phyloP scores from a whole-genome alignment of 2,888 invertebrate genomes.

The Scaptomyza caliginosa region DNA sequence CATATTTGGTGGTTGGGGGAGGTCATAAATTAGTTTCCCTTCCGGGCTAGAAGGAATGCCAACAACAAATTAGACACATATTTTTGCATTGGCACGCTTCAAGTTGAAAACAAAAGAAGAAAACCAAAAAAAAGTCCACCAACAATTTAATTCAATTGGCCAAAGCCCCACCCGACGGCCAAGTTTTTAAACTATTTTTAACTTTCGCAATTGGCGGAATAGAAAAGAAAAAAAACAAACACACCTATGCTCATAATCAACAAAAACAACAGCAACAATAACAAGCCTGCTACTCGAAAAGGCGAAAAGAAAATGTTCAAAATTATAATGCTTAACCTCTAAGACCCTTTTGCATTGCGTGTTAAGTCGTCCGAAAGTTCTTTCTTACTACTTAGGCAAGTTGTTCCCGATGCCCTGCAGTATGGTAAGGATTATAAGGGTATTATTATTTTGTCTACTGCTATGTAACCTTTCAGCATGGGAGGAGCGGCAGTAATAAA shows the following conservation, averaged over 20 bases:
- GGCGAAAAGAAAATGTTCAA: conserved; percentile 57
- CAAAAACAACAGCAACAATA: conserved; percentile 11
- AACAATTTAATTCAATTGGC: conserved; percentile 70
- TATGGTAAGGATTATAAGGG: conserved; percentile 45
- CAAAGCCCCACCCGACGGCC: conserved; percentile 15
- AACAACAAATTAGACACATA: conserved; percentile 61
- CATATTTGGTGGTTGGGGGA: conserved; percentile 16
- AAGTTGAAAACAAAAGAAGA: conserved; percentile 10
- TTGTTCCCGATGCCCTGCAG: conserved; percentile 57
- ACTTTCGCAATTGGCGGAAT: conserved; percentile 58
- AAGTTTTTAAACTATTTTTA: conserved; percentile 70
- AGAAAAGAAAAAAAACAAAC: conserved; percentile 3
- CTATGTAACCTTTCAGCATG: conserved; percentile 27
- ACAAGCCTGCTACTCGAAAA: not conserved
- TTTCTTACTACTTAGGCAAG: conserved; percentile 58
- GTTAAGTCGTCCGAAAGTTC: conserved; percentile 72
- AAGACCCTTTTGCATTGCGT: conserved; percentile 73
- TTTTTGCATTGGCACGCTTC: conserved; percentile 54
- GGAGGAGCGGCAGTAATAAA: conserved; percentile 4
- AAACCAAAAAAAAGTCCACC: conserved; percentile 10
- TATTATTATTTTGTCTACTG: conserved; percentile 58
- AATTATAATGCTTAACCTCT: conserved; percentile 78
- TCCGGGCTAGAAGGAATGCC: not conserved
- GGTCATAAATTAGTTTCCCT: conserved; percentile 57
- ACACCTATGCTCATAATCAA: conserved; percentile 13